Conservation (phyloP, 2,113 vertebrate genomes). For the Tylochromis polylepis region DNA sequence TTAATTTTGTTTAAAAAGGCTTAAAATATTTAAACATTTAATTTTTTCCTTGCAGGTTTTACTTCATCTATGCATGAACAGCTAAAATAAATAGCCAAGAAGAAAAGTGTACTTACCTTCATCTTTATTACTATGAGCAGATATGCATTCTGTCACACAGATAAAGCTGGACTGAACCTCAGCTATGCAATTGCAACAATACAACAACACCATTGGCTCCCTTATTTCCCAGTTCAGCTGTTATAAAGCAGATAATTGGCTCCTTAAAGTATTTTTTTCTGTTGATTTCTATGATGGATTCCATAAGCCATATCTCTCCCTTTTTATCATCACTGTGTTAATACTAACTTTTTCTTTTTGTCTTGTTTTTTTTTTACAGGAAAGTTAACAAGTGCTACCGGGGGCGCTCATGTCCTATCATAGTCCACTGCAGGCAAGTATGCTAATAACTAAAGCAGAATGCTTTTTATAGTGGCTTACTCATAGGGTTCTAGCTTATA, state of each 20-base stretch:
- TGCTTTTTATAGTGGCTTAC: not conserved
- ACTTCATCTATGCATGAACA: not conserved
- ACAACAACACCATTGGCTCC: not conserved
- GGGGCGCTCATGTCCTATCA: constrained; percentile 96
- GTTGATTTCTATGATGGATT: not conserved
- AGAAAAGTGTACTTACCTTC: not conserved
- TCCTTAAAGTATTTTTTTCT: not conserved
- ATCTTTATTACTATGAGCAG: not conserved
- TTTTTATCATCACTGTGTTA: not conserved
- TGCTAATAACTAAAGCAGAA: not conserved
- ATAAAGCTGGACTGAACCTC: not conserved
- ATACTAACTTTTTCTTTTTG: constrained; percentile 50
- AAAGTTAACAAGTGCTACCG: constrained; percentile 99
- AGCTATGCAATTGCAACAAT: not conserved
- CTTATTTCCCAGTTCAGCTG: not conserved
- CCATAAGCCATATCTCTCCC: accelerated
- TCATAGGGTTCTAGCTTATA: not conserved
- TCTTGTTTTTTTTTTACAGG: constrained; percentile 79
- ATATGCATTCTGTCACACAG: not conserved
- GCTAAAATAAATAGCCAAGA: not conserved
- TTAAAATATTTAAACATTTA: not conserved
- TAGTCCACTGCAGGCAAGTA: constrained; percentile 99
- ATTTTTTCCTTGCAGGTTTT: not conserved
- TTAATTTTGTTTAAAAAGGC: accelerated
- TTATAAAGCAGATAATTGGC: not conserved